These are phyloP conservation scores for Parazoanthus atlanticus DNA, from an alignment of 92 coral and sea anemone genomes.

Conservation along the genomic window DNA sequence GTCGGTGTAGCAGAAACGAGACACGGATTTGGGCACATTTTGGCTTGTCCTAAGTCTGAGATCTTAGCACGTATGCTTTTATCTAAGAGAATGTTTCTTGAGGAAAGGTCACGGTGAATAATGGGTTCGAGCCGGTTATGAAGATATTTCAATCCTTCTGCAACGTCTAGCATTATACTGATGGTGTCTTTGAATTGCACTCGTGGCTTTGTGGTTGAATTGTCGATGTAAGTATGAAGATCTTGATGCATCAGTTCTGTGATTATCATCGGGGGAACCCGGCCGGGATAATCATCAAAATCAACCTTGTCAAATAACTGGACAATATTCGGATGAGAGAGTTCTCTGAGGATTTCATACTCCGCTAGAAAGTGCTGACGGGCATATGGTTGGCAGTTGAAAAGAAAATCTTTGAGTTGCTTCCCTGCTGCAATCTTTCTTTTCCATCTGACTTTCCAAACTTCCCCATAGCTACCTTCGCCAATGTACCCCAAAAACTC, in stretches of 20 bases:
- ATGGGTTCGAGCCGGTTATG: conserved; percentile 44
- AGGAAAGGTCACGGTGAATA: conserved; percentile 63
- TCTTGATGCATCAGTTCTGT: conserved; percentile 62
- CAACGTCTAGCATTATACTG: conserved; percentile 53
- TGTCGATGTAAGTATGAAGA: conserved; percentile 32
- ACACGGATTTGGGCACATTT: not conserved
- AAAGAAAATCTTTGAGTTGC: conserved; percentile 25
- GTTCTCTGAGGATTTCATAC: conserved; percentile 41
- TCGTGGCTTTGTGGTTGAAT: conserved; percentile 47
- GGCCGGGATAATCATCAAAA: conserved; percentile 16
- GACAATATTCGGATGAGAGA: conserved; percentile 60
- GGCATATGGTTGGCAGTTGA: conserved; percentile 21
- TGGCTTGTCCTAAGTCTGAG: conserved; percentile 66
- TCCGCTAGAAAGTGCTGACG: conserved; percentile 43
- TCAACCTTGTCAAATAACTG: conserved; percentile 26
- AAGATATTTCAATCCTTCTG: conserved; percentile 56
- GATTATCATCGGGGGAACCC: conserved; percentile 47
- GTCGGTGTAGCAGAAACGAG: conserved; percentile 33
- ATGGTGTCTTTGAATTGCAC: conserved; percentile 50
- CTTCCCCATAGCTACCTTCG: conserved; percentile 55
- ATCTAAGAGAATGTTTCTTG: conserved; percentile 59
- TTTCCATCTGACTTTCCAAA: conserved; percentile 61
- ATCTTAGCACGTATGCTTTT: conserved; percentile 53
- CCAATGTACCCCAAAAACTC: conserved; percentile 21
- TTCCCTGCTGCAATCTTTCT: conserved; percentile 59